Evolutionary conservation across 2,888 invertebrate species (phyloP).

Genomic region (Celastrina argiolus): DNA sequence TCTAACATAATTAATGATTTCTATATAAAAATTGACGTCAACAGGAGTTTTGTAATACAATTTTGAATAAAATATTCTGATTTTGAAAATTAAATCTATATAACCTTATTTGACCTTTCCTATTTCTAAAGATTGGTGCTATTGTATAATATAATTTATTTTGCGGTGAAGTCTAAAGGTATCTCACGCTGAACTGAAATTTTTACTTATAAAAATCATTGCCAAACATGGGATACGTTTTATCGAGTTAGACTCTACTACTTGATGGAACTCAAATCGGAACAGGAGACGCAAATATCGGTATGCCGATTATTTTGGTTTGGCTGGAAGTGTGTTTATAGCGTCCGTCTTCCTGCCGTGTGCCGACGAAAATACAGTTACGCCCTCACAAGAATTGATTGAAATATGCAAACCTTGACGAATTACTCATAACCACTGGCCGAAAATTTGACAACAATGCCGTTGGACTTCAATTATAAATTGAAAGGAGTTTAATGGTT

Average conservation of each 20-base stretch:
- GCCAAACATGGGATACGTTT: too few relatives aligned
- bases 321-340: constrained; percentile 72
- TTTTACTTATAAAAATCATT: not conserved
- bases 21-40: too few relatives aligned
- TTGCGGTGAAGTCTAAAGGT: too few relatives aligned
- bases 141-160: too few relatives aligned
- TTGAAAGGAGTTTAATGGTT: not conserved
- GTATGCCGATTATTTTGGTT: constrained; percentile 46
- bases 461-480: not conserved
- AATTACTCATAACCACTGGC: constrained; percentile 66
- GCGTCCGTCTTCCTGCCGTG: constrained; percentile 73
- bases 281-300: constrained; percentile 32
- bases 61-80: too few relatives aligned
- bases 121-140: too few relatives aligned
- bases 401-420: constrained; percentile 76
- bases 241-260: too few relatives aligned
- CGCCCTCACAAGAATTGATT: constrained; percentile 68
- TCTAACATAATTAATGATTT: not conserved
- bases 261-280: constrained; percentile 23
- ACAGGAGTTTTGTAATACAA: too few relatives aligned
- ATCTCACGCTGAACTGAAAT: too few relatives aligned
- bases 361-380: constrained; percentile 75
- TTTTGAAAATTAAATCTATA: too few relatives aligned
- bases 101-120: too few relatives aligned
- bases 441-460: constrained; percentile 45